Evolutionary conservation across 2,797 vertebrate species (phyloP).

Genomic region (Dromococcyx pavoninus): DNA sequence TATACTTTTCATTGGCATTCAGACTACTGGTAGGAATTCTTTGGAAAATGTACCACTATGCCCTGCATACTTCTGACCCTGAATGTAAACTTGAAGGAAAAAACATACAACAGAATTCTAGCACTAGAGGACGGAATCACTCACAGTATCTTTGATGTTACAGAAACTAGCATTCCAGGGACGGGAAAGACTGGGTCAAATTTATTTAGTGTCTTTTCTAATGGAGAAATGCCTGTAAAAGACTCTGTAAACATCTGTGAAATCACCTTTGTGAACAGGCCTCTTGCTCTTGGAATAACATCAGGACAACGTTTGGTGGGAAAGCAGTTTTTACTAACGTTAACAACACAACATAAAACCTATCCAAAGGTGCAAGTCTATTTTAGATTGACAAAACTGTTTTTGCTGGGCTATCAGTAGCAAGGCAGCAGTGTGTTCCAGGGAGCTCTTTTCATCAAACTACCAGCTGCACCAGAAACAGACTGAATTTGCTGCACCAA

Average conservation of each 20-base stretch:
- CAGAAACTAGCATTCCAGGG: not conserved
- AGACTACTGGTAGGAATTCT: not conserved
- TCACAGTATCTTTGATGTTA: not conserved
- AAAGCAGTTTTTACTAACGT: not conserved
- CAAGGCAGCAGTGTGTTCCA: not conserved
- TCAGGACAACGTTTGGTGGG: not conserved
- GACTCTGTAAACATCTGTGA: not conserved
- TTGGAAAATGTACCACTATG: not conserved
- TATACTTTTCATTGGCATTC: not conserved
- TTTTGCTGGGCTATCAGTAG: not conserved
- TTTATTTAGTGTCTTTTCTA: not conserved
- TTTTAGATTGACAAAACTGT: not conserved
- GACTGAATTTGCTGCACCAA: not conserved
- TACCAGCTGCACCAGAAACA: not conserved
- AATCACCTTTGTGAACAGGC: not conserved
- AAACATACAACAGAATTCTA: not conserved
- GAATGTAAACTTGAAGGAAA: not conserved
- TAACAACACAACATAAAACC: not conserved
- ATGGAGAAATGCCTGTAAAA: fast-evolving
- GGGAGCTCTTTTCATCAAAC: not conserved
- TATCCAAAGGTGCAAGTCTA: not conserved
- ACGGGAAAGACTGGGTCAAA: not conserved
- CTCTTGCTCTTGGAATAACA: not conserved
- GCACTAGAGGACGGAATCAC: not conserved
- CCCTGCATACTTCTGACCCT: not conserved